Conservation (phyloP, 30 jellyfish, hydroid and myxozoan genomes). For the Aurelia sp. region DNA sequence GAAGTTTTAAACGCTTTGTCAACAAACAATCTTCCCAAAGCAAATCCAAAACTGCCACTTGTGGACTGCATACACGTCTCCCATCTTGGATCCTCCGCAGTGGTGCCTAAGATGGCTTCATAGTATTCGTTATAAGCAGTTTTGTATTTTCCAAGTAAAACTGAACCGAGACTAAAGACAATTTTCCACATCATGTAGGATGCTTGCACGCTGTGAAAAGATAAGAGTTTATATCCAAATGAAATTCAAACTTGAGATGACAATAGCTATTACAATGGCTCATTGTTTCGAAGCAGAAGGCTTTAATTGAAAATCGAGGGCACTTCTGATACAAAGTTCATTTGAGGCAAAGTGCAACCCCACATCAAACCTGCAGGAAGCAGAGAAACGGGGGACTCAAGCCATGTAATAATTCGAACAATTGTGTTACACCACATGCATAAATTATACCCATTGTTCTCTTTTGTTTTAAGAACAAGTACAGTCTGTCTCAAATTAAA, state of each 20-base stretch:
- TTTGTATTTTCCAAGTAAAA: slow-evolving; percentile 82
- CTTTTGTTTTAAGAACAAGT: neutral
- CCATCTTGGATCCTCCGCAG: slow-evolving; percentile 97
- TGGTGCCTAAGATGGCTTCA: slow-evolving; percentile 68
- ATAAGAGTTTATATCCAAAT: neutral
- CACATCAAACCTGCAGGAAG: too few species aligned
- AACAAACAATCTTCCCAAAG: slow-evolving; percentile 83
- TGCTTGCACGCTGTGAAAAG: slow-evolving; percentile 74
- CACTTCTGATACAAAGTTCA: too few species aligned
- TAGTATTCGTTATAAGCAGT: slow-evolving; percentile 75
- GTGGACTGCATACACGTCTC: slow-evolving; percentile 86
- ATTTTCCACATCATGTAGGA: slow-evolving; percentile 92
- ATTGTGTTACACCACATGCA: neutral
- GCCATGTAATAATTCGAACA: too few species aligned
- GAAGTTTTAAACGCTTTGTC: slow-evolving; percentile 74
- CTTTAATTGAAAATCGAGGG: too few species aligned
- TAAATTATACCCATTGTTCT: neutral
- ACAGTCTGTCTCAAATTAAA: neutral
- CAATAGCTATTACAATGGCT: too few species aligned
- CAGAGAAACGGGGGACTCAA: too few species aligned
- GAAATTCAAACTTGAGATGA: too few species aligned
- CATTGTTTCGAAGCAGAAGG: too few species aligned
- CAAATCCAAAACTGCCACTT: slow-evolving; percentile 71
- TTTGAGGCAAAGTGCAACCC: too few species aligned
- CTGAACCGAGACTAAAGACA: slow-evolving; percentile 63